Base-by-base conservation (phyloP, 2,888 invertebrate species). In the Drosophila merina region DNA sequence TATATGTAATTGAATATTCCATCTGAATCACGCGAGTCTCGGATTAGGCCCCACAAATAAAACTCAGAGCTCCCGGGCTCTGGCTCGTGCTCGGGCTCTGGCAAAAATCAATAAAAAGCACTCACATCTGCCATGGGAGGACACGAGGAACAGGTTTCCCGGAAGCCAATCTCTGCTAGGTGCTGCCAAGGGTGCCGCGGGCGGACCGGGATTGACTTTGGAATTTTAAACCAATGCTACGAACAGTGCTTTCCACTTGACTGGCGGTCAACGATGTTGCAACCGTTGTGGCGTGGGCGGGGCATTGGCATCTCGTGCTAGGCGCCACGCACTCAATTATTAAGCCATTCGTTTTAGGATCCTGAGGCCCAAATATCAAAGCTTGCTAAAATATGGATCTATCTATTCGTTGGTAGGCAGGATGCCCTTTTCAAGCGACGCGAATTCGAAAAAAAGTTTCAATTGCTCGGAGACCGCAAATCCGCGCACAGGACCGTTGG, bases 21-120 rank as follows among this genome's bases (percentile, higher is more conserved):
- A 72, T 76, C 76, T 68, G 83, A 88, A 87, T 88, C 88, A 84
- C 88, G 88, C 88, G 88, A 84, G 79, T 82, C 67, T 74, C 51
- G 62, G 74, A 70, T 74, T 74, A 70, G 70, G 50, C 64, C 56
- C 50, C 55, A 8, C 33, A 31, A 58, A 48, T 47, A 56, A 67
- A 44, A 25, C 54, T 47, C 51, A 58, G 52, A 69, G 58, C 67
- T 64, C 55, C 56, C 56, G 20, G 20, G 20, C 20, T 20, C 20
- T 52, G 54, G 57, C 49, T 63, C 56, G 55, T 51, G 57, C 49
- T 63, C 55, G 55, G 54, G 57, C 49, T 63, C 57, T 42, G 69
- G 71, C 66, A 82, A 87, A 88, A 83, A 83, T 83, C 83, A 66
- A 83, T 83, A 83, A 50, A 54, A 76, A 5, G n/a, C 70, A 83